Percentiles rank a stretch among this genome's conserved stretches.
Conservation (phyloP, 2,797 vertebrate species). For the Onychomys leucogaster region DNA sequence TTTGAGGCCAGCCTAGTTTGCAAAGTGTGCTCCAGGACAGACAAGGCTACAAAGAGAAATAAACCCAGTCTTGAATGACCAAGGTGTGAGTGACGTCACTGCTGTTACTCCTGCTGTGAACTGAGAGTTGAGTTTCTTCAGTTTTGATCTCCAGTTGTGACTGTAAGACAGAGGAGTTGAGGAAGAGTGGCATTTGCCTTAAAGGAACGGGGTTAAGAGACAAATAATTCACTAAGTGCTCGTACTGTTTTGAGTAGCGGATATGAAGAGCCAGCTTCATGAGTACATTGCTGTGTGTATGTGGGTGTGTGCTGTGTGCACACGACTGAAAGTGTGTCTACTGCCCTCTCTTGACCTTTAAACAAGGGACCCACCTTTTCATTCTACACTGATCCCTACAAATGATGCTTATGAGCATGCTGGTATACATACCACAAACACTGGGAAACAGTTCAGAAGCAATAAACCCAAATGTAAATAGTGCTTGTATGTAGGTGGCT, state of each 20-base stretch:
- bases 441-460: neutral
- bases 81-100: neutral
- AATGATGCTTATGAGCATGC: neutral
- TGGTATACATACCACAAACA: neutral
- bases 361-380: neutral
- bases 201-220: slow-evolving; percentile 4
- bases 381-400: neutral
- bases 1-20: too few species aligned
- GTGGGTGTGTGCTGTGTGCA: too few species aligned
- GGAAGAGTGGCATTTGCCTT: slow-evolving; percentile 28
- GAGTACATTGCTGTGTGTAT: accelerated
- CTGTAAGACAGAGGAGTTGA: neutral
- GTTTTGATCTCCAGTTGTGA: neutral
- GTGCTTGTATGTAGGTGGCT: neutral
- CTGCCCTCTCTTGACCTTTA: neutral
- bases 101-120: neutral
- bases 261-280: neutral
- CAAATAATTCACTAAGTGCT: neutral
- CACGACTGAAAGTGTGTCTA: neutral
- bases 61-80: neutral
- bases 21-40: too few species aligned
- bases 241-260: neutral
- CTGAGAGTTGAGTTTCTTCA: neutral
- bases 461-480: neutral
- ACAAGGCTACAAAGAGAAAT: too few species aligned